Conservation (phyloP, 2,113 vertebrate genomes). For the Hippocampus abdominalis region DNA sequence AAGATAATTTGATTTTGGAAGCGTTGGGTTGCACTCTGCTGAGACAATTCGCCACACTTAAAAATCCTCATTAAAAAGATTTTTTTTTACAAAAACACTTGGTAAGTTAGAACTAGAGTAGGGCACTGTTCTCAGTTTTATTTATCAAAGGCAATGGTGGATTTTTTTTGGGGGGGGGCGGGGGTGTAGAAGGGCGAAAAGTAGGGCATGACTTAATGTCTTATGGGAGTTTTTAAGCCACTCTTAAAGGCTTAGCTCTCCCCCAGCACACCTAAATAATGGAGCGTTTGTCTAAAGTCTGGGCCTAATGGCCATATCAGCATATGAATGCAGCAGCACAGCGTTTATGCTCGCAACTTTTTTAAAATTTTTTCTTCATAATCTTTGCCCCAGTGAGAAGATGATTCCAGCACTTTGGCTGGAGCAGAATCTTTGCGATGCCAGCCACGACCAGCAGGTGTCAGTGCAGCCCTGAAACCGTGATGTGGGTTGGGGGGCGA, state of each 20-base stretch:
- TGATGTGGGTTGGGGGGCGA: not conserved
- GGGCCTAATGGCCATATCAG: slow-evolving; percentile 50
- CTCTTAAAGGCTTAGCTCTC: slow-evolving; percentile 50
- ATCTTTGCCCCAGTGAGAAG: not conserved
- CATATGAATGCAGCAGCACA: slow-evolving; percentile 34
- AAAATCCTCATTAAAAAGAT: not conserved
- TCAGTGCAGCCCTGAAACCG: slow-evolving; percentile 49
- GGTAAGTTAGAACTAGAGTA: slow-evolving; percentile 21
- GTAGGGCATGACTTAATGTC: slow-evolving; percentile 49
- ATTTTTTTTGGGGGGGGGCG: slow-evolving; percentile 26
- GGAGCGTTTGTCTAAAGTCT: slow-evolving; percentile 50
- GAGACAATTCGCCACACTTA: not conserved
- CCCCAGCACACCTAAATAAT: slow-evolving; percentile 41
- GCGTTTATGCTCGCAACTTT: slow-evolving; percentile 28
- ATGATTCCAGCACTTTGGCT: slow-evolving; percentile 43
- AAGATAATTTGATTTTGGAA: not conserved
- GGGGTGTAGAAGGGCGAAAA: slow-evolving; percentile 9
- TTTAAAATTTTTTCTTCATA: slow-evolving; percentile 23
- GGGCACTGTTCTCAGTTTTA: slow-evolving; percentile 36
- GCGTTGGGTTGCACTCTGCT: not conserved
- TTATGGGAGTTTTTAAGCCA: slow-evolving; percentile 51
- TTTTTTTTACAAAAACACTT: not conserved
- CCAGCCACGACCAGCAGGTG: slow-evolving; percentile 48
- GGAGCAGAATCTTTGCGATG: slow-evolving; percentile 1
- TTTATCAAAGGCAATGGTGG: slow-evolving; percentile 44